A percentile compares a stretch with the other conserved stretches of the same genome.
These are phyloP conservation scores for Heptranchias perlo DNA, from an alignment of 2,113 vertebrate genomes.

Conservation along the genomic window DNA sequence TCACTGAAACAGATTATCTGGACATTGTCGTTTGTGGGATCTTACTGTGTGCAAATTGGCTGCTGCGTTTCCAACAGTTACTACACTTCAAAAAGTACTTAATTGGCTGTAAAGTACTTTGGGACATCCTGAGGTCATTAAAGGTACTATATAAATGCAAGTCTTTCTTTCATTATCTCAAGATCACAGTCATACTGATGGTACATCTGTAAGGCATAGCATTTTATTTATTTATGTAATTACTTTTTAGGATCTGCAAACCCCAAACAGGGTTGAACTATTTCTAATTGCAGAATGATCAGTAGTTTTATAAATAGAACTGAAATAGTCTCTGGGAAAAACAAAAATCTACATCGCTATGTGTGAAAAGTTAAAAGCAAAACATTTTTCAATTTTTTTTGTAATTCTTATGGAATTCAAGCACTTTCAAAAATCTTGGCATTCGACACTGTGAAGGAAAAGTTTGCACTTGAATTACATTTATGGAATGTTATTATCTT, in stretches of 20 bases:
- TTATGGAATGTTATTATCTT: constrained; percentile 30
- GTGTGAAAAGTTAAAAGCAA: not conserved
- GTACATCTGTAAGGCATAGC: not conserved
- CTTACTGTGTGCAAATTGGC: too few species aligned
- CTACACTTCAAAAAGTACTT: too few species aligned
- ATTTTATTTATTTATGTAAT: constrained; percentile 15
- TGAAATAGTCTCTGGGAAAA: constrained; percentile 24
- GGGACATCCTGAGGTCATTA: too few species aligned
- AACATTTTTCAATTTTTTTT: constrained; percentile 17
- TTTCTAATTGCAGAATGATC: not conserved
- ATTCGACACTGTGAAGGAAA: not conserved
- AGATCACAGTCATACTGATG: not conserved
- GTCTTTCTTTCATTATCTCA: not conserved
- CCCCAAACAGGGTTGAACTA: not conserved
- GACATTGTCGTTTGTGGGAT: too few species aligned
- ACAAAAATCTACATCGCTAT: not conserved
- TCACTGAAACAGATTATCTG: not conserved
- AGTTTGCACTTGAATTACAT: not conserved
- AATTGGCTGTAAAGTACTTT: too few species aligned
- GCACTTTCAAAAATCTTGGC: constrained; percentile 35
- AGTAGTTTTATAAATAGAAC: constrained; percentile 13
- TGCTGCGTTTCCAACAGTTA: too few species aligned
- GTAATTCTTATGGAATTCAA: constrained; percentile 7
- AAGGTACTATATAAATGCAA: too few species aligned
- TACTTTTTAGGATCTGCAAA: not conserved